Evolutionary conservation across 1,140 invertebrate genomes (phyloP), one percentile per base, ranked within the genome.

Genomic region (Pantala flavescens): DNA sequence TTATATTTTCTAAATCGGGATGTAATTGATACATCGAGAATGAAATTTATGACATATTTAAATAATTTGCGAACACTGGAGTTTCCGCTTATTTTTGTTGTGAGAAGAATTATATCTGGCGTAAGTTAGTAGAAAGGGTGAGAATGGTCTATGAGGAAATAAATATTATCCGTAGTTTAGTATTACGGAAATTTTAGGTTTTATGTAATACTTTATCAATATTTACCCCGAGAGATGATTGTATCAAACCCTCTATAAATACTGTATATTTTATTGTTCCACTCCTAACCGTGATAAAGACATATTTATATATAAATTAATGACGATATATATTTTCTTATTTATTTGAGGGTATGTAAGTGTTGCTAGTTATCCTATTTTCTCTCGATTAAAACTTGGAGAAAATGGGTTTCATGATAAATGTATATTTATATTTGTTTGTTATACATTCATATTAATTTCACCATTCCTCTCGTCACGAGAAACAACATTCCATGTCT

Each of bases 301-400:
- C 28, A 63, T 63, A 63, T 63, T 19, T 63, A 63, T 63, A 63
- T 19, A 63, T 63, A 63, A 7, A 63, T 63, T 63, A 5, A 63
- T 36, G 28, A 36, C 9, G n/a, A 63, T 63, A 63, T 63, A 63
- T 63, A 63, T 63, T 63, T 63, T 63, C 49, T 21, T 63, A 63
- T 63, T 63, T 63, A 63, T 63, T 63, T 63, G 49, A 21, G n/a
- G n/a, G 16, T 19, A 16, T 63, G 49, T 63, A 63, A 63, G 12
- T 63, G n/a, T 63, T 63, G n/a, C 16, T 63, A 63, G 49, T 19
- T 63, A 63, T 63, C 49, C 49, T 63, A 63, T 63, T 63, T 63
- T 63, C 49, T 63, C 49, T 63, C n/a, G n/a, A 12, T 63, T 63
- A 16, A 63, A 3, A 16, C 49, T 19, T 63, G n/a, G 49, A 19